These are phyloP conservation scores for Varroa destructor DNA, from an alignment of 1,140 invertebrate species.

Conservation along the genomic window DNA sequence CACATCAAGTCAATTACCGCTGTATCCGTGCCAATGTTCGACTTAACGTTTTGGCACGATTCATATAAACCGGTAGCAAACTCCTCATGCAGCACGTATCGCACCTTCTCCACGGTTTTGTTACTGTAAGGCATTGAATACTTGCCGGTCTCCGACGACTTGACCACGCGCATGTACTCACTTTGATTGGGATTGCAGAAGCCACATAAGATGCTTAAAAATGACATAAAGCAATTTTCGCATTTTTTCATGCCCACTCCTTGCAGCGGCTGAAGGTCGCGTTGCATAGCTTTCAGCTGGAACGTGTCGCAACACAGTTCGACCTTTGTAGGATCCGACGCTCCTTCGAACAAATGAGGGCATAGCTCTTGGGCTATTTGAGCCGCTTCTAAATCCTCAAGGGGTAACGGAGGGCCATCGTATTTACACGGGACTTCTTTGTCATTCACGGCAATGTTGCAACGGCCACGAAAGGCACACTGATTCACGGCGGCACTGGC, in stretches of 20 bases:
- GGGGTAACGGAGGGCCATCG: conserved; percentile 10
- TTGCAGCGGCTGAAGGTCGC: background rate
- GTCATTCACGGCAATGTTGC: background rate
- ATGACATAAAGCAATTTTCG: conserved; percentile 14
- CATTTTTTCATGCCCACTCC: conserved; percentile 19
- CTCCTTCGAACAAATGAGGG: conserved; percentile 15
- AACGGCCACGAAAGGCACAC: conserved; percentile 23
- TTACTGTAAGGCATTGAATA: conserved; percentile 22
- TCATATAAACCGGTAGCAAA: conserved; percentile 13
- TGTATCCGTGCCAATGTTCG: background rate
- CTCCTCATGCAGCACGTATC: conserved; percentile 20
- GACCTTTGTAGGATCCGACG: background rate
- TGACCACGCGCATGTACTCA: conserved; percentile 5
- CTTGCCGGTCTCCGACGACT: background rate
- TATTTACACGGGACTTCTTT: conserved; percentile 24
- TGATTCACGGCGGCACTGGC: conserved; percentile 11
- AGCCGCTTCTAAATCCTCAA: background rate
- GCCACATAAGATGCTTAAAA: conserved; percentile 18
- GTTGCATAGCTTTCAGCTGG: background rate
- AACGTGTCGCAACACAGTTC: background rate
- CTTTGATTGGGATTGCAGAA: conserved; percentile 9
- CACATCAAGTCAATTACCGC: conserved; percentile 3
- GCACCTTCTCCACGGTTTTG: background rate
- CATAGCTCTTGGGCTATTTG: conserved; percentile 2
- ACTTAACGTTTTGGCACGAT: background rate